A percentile compares a stretch with the other conserved stretches of the same genome.
These are phyloP conservation scores for Diarsia rubi DNA, from an alignment of 2,888 invertebrate genomes.

Conservation along the genomic window DNA sequence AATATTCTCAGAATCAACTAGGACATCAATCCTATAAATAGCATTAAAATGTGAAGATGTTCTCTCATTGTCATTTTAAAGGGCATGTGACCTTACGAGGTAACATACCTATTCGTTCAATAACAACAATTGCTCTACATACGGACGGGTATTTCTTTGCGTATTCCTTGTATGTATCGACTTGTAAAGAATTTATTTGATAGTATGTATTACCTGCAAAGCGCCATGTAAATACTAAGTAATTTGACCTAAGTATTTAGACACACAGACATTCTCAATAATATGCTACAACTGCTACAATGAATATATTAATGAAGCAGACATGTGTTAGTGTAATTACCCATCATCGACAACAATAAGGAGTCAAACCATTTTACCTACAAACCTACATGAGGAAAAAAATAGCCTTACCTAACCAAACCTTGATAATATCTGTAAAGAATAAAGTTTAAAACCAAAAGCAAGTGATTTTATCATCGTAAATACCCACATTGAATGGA, in stretches of 20 bases:
- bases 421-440: not conserved
- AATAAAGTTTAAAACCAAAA: not conserved
- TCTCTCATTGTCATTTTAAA: slow-evolving; percentile 54
- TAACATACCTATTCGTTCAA: slow-evolving; percentile 35
- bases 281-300: not conserved
- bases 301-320: not conserved
- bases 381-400: no score
- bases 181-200: slow-evolving; percentile 23
- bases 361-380: not conserved
- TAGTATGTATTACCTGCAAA: slow-evolving; percentile 16
- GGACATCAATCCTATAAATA: slow-evolving; percentile 55
- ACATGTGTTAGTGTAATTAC: not conserved
- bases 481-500: not conserved
- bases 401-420: not conserved
- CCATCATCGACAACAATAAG: not conserved
- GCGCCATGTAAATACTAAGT: slow-evolving; percentile 29
- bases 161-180: slow-evolving; percentile 22
- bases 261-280: not conserved
- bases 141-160: slow-evolving; percentile 19
- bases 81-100: slow-evolving; percentile 40
- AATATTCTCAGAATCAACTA: slow-evolving; percentile 47
- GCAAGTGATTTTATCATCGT: not conserved
- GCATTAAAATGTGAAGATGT: slow-evolving; percentile 58
- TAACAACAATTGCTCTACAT: slow-evolving; percentile 40
- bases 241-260: no score